A percentile compares a stretch with the other conserved stretches of the same genome.
These are phyloP conservation scores for Platyura marginata DNA, from an alignment of 1,140 invertebrate species.

Conservation along the genomic window DNA sequence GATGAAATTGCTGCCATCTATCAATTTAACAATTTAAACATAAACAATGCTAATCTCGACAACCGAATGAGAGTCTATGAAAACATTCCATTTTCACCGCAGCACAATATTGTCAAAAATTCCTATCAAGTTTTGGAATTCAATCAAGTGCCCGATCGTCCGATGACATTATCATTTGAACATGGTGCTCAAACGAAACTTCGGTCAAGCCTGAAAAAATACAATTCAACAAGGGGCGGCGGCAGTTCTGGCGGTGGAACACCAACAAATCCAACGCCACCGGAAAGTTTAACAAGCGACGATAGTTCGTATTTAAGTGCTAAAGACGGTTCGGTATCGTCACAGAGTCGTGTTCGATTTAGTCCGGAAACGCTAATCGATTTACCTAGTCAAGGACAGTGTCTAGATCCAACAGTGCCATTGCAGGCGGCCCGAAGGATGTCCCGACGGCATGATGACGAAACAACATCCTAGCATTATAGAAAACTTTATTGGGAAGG, in stretches of 20 bases:
- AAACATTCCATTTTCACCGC: constrained; percentile 3
- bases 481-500: not conserved
- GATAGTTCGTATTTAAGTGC: constrained; percentile 71
- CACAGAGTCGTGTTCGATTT: constrained; percentile 54
- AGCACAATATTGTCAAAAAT: constrained; percentile 13
- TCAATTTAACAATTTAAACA: constrained; percentile 25
- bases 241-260: constrained; percentile 39
- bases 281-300: constrained; percentile 64
- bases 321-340: constrained; percentile 46
- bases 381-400: constrained; percentile 10
- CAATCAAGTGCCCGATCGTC: constrained; percentile 40
- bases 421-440: not conserved
- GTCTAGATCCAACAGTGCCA: not conserved
- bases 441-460: not conserved
- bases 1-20: constrained; percentile 31
- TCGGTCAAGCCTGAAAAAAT: constrained; percentile 56
- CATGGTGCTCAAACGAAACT: constrained; percentile 36
- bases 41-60: constrained; percentile 4
- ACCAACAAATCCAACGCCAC: constrained; percentile 59
- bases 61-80: constrained; percentile 10
- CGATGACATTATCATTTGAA: constrained; percentile 47
- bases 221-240: constrained; percentile 39
- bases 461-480: constrained; percentile 4
- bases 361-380: constrained; percentile 49
- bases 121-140: constrained; percentile 24